These are phyloP conservation scores for Hirudinaria manillensis DNA, from an alignment of 2,888 invertebrate genomes.

Conservation along the genomic window DNA sequence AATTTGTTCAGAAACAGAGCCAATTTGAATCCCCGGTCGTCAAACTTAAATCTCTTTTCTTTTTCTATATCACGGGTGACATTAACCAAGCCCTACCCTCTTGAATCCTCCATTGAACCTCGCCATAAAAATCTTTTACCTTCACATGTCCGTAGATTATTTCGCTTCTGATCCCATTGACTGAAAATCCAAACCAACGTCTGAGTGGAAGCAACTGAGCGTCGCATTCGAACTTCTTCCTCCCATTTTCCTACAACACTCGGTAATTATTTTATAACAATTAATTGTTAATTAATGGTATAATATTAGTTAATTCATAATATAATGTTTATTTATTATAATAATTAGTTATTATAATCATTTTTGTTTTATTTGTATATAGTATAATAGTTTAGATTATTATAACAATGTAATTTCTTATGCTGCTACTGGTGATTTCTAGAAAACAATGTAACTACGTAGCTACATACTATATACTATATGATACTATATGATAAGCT, in stretches of 20 bases:
- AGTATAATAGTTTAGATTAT: no score
- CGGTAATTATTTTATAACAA: not conserved
- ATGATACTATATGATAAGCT: no score
- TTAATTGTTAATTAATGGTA: not conserved
- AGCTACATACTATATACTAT: no score
- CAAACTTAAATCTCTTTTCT: no score
- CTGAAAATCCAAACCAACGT: slow-evolving; percentile 13
- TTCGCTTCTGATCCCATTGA: slow-evolving; percentile 6
- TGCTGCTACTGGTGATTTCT: not conserved
- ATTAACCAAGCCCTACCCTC: no score
- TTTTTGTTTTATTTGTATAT: not conserved
- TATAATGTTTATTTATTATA: not conserved
- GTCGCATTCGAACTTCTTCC: not conserved
- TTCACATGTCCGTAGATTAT: not conserved
- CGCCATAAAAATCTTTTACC: not conserved
- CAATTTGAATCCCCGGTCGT: no score
- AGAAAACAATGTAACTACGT: not conserved
- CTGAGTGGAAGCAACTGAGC: not conserved
- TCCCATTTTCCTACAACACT: slow-evolving; percentile 8
- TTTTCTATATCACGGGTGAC: no score
- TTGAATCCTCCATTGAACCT: no score
- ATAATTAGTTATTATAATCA: not conserved
- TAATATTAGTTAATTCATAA: not conserved
- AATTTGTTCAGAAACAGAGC: no score
- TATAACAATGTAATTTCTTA: not conserved